A percentile compares a stretch with the other conserved stretches of the same genome.
Conservation (phyloP, 2,888 invertebrate species). For the Spilosoma lubricipeda region DNA sequence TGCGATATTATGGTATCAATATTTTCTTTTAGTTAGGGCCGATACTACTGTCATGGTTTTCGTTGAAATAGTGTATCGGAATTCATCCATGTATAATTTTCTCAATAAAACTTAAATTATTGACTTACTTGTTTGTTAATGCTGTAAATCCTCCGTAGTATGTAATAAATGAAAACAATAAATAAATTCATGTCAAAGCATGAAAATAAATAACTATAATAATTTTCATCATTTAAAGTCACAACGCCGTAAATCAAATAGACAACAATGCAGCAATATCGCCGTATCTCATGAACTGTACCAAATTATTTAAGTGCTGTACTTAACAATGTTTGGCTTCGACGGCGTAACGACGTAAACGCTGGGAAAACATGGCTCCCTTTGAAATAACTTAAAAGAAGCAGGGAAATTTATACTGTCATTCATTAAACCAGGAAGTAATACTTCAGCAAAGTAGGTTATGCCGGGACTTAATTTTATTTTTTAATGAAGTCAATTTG, state of each 20-base stretch:
- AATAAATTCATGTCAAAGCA: no score
- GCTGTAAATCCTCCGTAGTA: no score
- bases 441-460: conserved; percentile 42
- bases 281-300: conserved; percentile 40
- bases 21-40: no score
- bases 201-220: no score
- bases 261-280: conserved; percentile 22
- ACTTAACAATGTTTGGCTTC: conserved; percentile 72
- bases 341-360: conserved; percentile 64
- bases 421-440: conserved; percentile 55
- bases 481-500: conserved; percentile 52
- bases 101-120: no score
- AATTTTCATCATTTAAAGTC: conserved; percentile 22
- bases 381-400: conserved; percentile 64
- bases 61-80: no score
- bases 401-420: conserved; percentile 52
- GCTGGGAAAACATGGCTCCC: conserved; percentile 64
- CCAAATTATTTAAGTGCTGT: conserved; percentile 61
- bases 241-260: conserved; percentile 40
- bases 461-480: conserved; percentile 48
- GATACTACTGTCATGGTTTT: no score
- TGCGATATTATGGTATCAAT: no score
- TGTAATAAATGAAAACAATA: no score
- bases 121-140: no score
- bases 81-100: no score